These are phyloP conservation scores for Heterodera schachtii DNA, from an alignment of 1,140 invertebrate species.

Conservation along the genomic window DNA sequence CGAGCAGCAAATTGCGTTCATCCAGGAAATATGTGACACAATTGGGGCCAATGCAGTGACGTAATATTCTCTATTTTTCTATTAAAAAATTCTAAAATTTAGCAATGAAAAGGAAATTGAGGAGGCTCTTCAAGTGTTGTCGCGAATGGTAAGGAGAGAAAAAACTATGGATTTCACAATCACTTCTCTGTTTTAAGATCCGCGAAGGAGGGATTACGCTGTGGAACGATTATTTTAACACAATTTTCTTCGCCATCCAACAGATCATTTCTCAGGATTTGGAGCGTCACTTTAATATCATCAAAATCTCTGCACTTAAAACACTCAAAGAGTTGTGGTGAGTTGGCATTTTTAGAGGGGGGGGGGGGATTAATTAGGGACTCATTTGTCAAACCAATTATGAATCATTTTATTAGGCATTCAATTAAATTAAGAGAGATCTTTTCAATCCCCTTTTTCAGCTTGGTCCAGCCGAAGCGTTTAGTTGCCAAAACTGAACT, in stretches of 20 bases:
- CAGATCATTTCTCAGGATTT: conserved; percentile 74
- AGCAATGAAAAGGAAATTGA: conserved; percentile 48
- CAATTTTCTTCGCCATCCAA: conserved; percentile 75
- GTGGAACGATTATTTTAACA: conserved; percentile 73
- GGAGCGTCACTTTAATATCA: background rate
- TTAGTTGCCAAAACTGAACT: conserved; percentile 85
- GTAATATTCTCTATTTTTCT: background rate
- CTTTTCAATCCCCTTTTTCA: conserved; percentile 24
- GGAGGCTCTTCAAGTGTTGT: conserved; percentile 34
- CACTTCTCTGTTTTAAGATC: conserved; percentile 66
- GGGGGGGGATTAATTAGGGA: no score
- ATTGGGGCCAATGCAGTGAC: conserved; percentile 5
- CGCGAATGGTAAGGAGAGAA: conserved; percentile 34
- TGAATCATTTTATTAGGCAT: no score
- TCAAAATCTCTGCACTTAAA: conserved; percentile 33
- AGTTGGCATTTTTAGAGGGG: background rate
- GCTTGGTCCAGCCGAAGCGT: conserved; percentile 73
- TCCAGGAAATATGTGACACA: conserved; percentile 35
- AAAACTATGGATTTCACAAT: no score
- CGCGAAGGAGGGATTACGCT: conserved; percentile 67
- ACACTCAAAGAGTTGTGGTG: conserved; percentile 49
- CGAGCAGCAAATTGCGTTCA: conserved; percentile 25
- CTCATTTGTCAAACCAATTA: no score
- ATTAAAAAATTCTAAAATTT: conserved; percentile 1
- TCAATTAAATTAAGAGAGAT: background rate